phyloP scores from a whole-genome alignment of 2,113 vertebrate species.

The Sakesphorus luctuosus region DNA sequence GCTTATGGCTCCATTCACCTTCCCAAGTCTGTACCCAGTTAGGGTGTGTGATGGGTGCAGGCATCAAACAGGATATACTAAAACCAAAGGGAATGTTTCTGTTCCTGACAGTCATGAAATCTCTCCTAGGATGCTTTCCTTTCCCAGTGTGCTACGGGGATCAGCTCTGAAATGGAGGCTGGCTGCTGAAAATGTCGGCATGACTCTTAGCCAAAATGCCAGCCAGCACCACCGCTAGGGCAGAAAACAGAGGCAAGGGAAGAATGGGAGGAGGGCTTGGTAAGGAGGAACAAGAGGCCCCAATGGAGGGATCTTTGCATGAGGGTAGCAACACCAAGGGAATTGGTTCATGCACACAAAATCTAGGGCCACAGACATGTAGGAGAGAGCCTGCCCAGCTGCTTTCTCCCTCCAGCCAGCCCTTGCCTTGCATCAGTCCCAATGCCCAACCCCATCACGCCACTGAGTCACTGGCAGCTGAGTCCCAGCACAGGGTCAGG shows the following conservation, averaged over 20 bases:
- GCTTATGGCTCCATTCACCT: not conserved
- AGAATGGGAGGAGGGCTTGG: not conserved
- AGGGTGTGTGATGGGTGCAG: not conserved
- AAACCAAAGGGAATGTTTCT: not conserved
- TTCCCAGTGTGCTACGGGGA: not conserved
- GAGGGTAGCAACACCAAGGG: not conserved
- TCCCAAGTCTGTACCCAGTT: not conserved
- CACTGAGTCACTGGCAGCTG: conserved; percentile 14
- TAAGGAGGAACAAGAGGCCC: not conserved
- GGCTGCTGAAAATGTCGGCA: conserved; percentile 46
- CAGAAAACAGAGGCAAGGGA: not conserved
- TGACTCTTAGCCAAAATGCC: conserved; percentile 22
- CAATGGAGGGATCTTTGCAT: not conserved
- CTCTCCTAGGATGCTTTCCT: not conserved
- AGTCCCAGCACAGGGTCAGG: not conserved
- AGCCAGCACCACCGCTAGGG: not conserved
- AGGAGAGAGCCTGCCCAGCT: not conserved
- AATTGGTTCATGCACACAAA: not conserved
- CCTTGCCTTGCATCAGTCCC: not conserved
- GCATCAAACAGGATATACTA: accelerated
- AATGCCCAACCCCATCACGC: accelerated
- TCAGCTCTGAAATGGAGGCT: conserved; percentile 42
- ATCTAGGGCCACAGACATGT: accelerated
- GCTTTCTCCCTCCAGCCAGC: not conserved
- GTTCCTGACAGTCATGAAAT: accelerated